A percentile compares a stretch with the other conserved stretches of the same genome.
phyloP scores from a whole-genome alignment of 2,113 vertebrate genomes.

The Myrmophylax atrothorax region DNA sequence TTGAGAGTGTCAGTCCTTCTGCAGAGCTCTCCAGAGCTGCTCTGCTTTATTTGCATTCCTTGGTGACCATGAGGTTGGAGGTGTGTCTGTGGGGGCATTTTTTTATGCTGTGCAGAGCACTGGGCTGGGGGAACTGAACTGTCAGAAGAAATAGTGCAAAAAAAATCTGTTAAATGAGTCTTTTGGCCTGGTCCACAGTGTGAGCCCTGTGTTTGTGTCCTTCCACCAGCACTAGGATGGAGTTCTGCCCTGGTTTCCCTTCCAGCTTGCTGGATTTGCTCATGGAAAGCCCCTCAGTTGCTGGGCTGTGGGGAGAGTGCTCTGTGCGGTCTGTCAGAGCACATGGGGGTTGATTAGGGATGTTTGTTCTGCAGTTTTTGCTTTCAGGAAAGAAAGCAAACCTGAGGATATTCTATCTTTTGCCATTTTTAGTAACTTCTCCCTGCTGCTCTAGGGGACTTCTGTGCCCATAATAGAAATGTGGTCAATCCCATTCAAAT shows the following conservation, averaged over 20 bases:
- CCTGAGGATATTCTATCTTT: neutral
- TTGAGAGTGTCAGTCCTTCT: fast-evolving
- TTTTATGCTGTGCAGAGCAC: too few relatives aligned
- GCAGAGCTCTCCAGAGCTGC: neutral
- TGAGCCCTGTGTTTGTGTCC: neutral
- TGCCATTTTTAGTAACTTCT: neutral
- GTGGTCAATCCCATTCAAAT: neutral
- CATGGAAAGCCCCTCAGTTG: neutral
- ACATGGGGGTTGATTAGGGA: fast-evolving
- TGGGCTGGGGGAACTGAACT: too few relatives aligned
- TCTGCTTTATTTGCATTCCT: neutral
- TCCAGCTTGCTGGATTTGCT: neutral
- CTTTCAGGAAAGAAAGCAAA: neutral
- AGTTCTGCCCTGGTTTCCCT: neutral
- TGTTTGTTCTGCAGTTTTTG: neutral
- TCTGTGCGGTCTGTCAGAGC: neutral
- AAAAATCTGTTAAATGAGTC: too few relatives aligned
- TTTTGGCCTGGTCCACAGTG: too few relatives aligned
- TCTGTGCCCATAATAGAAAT: neutral
- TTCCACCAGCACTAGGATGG: neutral
- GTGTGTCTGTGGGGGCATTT: too few relatives aligned
- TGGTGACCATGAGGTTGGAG: too few relatives aligned
- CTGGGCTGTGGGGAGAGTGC: neutral
- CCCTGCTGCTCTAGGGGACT: neutral
- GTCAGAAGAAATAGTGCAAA: too few relatives aligned